Conservation (phyloP, 35 echinoderm and acorn worm species). For the Chiridota heheva region DNA sequence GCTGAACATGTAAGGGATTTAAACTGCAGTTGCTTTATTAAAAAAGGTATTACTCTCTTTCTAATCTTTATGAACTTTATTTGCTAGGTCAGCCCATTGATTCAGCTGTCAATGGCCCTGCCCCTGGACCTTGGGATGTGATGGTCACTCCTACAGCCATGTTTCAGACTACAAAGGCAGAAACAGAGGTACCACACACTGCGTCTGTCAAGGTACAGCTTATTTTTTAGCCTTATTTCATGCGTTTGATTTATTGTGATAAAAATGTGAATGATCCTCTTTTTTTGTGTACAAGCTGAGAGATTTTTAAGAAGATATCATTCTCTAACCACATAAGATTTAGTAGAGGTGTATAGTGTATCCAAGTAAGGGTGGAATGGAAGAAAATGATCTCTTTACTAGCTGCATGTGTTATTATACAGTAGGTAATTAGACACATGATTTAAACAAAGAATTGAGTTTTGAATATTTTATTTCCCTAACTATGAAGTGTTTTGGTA, state of each 20-base stretch:
- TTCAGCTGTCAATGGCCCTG: conserved; percentile 81
- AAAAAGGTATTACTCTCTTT: background rate
- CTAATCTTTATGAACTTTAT: background rate
- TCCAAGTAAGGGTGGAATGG: no score
- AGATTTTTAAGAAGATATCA: background rate
- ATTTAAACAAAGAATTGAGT: no score
- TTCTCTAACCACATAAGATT: no score
- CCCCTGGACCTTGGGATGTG: conserved; percentile 87
- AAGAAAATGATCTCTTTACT: no score
- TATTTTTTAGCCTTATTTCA: background rate
- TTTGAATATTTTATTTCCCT: no score
- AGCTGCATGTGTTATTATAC: no score
- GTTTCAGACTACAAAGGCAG: conserved; percentile 56
- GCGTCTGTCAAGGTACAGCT: conserved; percentile 95
- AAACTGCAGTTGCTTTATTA: background rate
- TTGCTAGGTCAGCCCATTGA: conserved; percentile 83
- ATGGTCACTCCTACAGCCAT: conserved; percentile 43
- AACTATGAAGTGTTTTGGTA: no score
- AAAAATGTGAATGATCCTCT: background rate
- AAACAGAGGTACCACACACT: conserved; percentile 85
- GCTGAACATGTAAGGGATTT: background rate
- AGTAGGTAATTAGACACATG: no score
- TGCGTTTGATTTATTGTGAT: background rate
- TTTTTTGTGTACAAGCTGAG: background rate
- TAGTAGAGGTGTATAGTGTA: no score